These are phyloP conservation scores for Diaprepes abbreviatus DNA, from an alignment of 2,888 invertebrate genomes.

Conservation along the genomic window DNA sequence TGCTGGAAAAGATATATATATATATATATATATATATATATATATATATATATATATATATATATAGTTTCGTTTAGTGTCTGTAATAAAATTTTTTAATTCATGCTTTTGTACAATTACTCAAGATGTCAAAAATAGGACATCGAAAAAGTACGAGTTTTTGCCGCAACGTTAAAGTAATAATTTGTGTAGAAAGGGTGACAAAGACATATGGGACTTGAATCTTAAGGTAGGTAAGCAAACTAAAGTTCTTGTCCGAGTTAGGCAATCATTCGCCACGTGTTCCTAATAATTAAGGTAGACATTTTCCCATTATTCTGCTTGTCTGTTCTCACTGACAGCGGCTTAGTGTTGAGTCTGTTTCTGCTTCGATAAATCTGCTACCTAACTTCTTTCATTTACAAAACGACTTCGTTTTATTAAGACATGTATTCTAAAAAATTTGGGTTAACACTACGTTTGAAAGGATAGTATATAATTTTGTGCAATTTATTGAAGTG, in stretches of 20 bases:
- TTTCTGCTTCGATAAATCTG: conserved; percentile 30
- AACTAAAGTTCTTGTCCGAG: conserved; percentile 51
- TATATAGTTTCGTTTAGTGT: no score
- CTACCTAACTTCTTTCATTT: conserved; percentile 2
- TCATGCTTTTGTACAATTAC: conserved; percentile 31
- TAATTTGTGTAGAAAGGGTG: conserved; percentile 62
- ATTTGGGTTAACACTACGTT: background rate
- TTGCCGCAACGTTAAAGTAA: conserved; percentile 41
- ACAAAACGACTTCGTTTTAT: background rate
- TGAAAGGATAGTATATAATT: background rate
- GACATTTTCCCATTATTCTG: conserved; percentile 64
- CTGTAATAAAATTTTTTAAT: conserved; percentile 31
- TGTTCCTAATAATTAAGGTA: conserved; percentile 62
- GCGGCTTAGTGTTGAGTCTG: conserved; percentile 46
- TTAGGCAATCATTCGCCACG: conserved; percentile 58
- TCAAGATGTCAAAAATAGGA: conserved; percentile 28
- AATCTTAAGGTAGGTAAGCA: conserved; percentile 72
- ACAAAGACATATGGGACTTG: conserved; percentile 77
- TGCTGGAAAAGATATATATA: no score
- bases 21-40: no score
- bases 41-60: no score
- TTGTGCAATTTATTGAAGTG: no score
- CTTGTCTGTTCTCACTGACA: conserved; percentile 58
- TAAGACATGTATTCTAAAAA: background rate
- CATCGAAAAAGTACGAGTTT: conserved; percentile 30